Percentiles rank a stretch among this genome's conserved stretches.
Evolutionary conservation across 1,140 invertebrate species (phyloP).

Genomic region (Papilio glaucus): DNA sequence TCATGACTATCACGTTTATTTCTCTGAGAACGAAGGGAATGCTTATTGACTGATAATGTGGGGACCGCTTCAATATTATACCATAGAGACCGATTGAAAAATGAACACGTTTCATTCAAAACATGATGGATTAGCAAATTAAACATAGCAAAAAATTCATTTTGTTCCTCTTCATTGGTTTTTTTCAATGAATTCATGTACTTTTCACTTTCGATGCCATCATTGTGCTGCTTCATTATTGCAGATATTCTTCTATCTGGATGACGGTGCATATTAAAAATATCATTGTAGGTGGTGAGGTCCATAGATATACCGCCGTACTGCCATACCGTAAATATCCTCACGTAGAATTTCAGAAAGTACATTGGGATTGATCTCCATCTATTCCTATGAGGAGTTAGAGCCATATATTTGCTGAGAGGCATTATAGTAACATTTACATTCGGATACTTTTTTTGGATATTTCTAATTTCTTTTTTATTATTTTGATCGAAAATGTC

Average conservation of each 20-base stretch:
- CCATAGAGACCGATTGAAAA: constrained; percentile 50
- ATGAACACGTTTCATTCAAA: constrained; percentile 55
- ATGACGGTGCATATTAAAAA: constrained; percentile 49
- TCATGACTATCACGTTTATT: constrained; percentile 52
- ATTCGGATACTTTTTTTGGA: constrained; percentile 60
- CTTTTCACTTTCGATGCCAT: constrained; percentile 61
- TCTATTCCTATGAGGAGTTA: constrained; percentile 62
- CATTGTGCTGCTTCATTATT: constrained; percentile 69
- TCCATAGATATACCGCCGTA: constrained; percentile 70
- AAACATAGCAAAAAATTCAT: constrained; percentile 58
- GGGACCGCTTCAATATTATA: constrained; percentile 18
- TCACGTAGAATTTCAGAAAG: constrained; percentile 66
- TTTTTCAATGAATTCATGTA: constrained; percentile 56
- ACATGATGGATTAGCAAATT: constrained; percentile 54
- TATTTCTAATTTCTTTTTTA: constrained; percentile 53
- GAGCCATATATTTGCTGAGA: constrained; percentile 67
- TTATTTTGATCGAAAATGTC: constrained; percentile 50
- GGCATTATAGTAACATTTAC: constrained; percentile 64
- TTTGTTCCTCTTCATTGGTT: constrained; percentile 60
- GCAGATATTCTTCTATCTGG: constrained; percentile 54
- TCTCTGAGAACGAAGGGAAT: constrained; percentile 50
- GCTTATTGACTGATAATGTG: constrained; percentile 37
- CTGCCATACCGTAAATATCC: constrained; percentile 69
- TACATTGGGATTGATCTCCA: constrained; percentile 63
- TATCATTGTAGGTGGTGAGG: constrained; percentile 57